Evolutionary conservation across 2,113 vertebrate genomes (phyloP).

Genomic region (Pleuronectes platessa): DNA sequence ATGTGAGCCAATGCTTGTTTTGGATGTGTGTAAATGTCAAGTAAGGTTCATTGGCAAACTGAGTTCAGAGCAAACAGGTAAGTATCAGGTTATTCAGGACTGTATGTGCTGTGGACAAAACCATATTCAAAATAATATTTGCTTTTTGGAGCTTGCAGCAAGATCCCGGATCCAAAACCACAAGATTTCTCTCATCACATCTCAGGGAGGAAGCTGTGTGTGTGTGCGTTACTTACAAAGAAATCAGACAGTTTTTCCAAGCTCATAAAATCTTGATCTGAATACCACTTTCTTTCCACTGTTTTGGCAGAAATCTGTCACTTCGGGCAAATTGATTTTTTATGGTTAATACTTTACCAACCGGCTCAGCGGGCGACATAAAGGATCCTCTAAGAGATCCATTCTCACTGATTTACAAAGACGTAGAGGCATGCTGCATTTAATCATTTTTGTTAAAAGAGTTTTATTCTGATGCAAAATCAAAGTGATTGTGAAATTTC

Average conservation of each 20-base stretch:
- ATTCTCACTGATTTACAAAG: not conserved
- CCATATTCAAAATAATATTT: conserved; percentile 20
- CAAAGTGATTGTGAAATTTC: too few species aligned
- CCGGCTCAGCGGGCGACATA: too few species aligned
- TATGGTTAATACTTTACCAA: too few species aligned
- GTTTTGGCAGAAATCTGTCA: conserved; percentile 4
- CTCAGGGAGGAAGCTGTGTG: not conserved
- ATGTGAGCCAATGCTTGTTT: not conserved
- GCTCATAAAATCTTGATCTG: not conserved
- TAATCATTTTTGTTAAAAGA: not conserved
- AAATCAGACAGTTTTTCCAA: not conserved
- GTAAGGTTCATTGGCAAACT: not conserved
- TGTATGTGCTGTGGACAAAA: not conserved
- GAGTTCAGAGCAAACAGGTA: conserved; percentile 22
- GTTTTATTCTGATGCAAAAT: not conserved
- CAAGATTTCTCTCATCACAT: not conserved
- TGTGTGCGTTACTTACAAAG: not conserved
- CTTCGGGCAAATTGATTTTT: too few species aligned
- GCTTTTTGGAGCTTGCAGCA: conserved; percentile 3
- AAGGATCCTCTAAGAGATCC: too few species aligned
- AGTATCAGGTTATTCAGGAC: conserved; percentile 13
- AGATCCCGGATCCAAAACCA: not conserved
- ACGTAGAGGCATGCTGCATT: not conserved
- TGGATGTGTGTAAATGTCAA: not conserved
- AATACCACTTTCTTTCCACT: not conserved